Conservation (phyloP, 1,140 invertebrate species). For the Drosophila tristis region DNA sequence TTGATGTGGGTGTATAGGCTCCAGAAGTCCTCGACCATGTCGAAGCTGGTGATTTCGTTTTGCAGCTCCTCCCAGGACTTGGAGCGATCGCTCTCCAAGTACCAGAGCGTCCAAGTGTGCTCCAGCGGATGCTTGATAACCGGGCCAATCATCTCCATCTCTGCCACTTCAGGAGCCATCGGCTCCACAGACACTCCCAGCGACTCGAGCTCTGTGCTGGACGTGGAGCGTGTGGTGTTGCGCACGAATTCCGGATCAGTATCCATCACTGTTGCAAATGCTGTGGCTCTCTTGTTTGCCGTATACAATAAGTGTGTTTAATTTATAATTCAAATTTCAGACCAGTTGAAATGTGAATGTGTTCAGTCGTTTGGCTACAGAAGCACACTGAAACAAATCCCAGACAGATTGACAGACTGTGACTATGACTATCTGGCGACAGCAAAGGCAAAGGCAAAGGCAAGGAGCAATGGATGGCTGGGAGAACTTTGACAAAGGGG, state of each 20-base stretch:
- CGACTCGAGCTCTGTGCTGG: slow-evolving; percentile 29
- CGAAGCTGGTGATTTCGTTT: slow-evolving; percentile 95
- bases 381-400: slow-evolving; percentile 16
- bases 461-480: slow-evolving; percentile 1
- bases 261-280: slow-evolving; percentile 38
- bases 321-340: slow-evolving; percentile 42
- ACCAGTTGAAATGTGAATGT: slow-evolving; percentile 40
- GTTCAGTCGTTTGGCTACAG: slow-evolving; percentile 21
- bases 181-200: not conserved
- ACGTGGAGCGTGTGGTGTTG: slow-evolving; percentile 20
- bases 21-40: slow-evolving; percentile 95
- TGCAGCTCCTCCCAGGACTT: slow-evolving; percentile 94
- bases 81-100: slow-evolving; percentile 95
- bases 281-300: not conserved
- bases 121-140: slow-evolving; percentile 95
- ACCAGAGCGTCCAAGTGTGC: slow-evolving; percentile 99
- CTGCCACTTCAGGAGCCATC: slow-evolving; percentile 7
- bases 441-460: slow-evolving; percentile 32
- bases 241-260: no score
- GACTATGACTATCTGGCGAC: not conserved
- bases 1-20: slow-evolving; percentile 98
- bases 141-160: slow-evolving; percentile 13
- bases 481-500: no score
- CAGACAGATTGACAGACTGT: not conserved
- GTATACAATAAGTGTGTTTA: not conserved